Evolutionary conservation across 2,888 invertebrate species (phyloP).

Genomic region (Rhingia rostrata): DNA sequence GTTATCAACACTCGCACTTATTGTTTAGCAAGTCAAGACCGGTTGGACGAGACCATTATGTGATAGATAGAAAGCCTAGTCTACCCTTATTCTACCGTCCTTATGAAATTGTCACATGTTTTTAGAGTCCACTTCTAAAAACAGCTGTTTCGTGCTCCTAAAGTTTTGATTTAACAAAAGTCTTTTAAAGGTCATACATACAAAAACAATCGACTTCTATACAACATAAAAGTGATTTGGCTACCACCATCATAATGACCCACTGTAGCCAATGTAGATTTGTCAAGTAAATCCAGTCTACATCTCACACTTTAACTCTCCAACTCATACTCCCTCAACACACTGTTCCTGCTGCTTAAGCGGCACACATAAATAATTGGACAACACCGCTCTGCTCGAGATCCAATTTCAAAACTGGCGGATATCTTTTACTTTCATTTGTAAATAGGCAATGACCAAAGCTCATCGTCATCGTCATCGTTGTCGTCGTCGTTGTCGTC

Average conservation of each 20-base stretch:
- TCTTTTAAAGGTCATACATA: no score
- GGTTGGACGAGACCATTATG: no score
- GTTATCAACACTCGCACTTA: no score
- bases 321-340: slow-evolving; percentile 16
- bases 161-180: no score
- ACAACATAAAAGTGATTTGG: no score
- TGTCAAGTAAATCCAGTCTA: slow-evolving; percentile 27
- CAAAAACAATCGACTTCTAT: no score
- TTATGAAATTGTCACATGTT: no score
- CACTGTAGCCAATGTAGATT: background rate
- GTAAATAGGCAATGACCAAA: slow-evolving; percentile 17
- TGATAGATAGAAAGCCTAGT: no score
- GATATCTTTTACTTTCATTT: slow-evolving; percentile 62
- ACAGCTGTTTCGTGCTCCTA: no score
- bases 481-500: slow-evolving; percentile 1
- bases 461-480: slow-evolving; percentile 27
- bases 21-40: no score
- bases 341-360: slow-evolving; percentile 11
- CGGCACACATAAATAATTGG: slow-evolving; percentile 57
- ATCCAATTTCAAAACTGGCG: slow-evolving; percentile 43
- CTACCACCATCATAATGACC: background rate
- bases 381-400: slow-evolving; percentile 32
- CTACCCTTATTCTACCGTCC: no score
- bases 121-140: no score
- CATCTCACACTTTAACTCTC: slow-evolving; percentile 11